phyloP scores from a whole-genome alignment of 2,797 vertebrate genomes.

The Acropternis orthonyx region DNA sequence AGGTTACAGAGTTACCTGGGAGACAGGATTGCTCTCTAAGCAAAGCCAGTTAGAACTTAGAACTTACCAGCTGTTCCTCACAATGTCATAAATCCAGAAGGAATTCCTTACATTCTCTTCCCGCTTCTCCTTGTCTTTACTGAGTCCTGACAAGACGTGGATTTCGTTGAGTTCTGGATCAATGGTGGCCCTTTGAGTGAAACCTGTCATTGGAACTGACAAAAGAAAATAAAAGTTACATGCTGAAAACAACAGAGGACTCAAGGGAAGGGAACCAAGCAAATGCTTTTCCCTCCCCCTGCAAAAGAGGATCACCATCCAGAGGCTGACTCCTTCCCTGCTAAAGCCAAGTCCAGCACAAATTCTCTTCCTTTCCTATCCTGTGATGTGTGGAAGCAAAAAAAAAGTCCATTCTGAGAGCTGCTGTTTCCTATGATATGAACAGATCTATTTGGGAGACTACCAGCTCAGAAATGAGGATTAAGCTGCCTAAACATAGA shows the following conservation, averaged over 20 bases:
- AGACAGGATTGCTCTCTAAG: neutral
- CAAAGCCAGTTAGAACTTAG: neutral
- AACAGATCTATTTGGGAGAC: neutral
- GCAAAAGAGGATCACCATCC: neutral
- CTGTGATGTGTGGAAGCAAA: neutral
- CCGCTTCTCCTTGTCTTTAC: constrained; percentile 98
- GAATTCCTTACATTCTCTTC: constrained; percentile 99
- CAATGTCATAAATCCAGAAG: constrained; percentile 99
- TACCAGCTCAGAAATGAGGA: neutral
- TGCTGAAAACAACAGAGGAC: accelerated
- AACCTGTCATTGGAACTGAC: constrained; percentile 97
- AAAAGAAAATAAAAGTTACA: constrained; percentile 5
- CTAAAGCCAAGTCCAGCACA: neutral
- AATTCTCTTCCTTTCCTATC: neutral
- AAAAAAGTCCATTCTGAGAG: neutral
- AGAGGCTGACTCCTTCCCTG: neutral
- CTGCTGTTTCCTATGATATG: neutral
- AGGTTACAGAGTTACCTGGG: neutral
- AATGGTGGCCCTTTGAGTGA: constrained; percentile 97
- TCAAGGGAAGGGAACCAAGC: neutral
- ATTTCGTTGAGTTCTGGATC: constrained; percentile 98
- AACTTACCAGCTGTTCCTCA: constrained; percentile 94
- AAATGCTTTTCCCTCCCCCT: neutral
- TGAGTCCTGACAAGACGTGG: constrained; percentile 96
- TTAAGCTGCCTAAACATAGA: neutral